Percentiles rank a stretch among this genome's conserved stretches.
Evolutionary conservation across 2,113 vertebrate species (phyloP).

Genomic region (Gracilinanus agilis): DNA sequence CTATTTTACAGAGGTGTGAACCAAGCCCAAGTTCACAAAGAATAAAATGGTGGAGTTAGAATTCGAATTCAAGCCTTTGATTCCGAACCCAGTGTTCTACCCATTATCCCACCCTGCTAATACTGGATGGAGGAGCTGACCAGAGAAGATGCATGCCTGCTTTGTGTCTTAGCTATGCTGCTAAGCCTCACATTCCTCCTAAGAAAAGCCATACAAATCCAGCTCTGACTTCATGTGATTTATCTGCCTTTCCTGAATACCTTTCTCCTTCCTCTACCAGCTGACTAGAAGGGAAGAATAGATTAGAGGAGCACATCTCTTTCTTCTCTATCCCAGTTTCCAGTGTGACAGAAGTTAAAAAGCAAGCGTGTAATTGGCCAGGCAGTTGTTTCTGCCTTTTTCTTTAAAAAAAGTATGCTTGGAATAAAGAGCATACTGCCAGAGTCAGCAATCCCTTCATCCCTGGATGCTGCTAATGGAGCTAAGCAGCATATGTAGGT

Average conservation of each 20-base stretch:
- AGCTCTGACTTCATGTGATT: not conserved
- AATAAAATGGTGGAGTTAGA: not conserved
- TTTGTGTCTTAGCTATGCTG: not conserved
- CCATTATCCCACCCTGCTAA: not conserved
- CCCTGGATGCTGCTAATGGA: not conserved
- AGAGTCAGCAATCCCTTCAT: not conserved
- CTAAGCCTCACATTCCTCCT: not conserved
- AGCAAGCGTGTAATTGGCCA: not conserved
- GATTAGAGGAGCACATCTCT: not conserved
- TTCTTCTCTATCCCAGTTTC: not conserved
- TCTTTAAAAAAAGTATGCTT: not conserved
- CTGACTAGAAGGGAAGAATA: not conserved
- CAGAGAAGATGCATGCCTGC: not conserved
- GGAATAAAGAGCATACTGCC: not conserved
- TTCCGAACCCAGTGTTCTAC: not conserved
- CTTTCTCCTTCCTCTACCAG: not conserved
- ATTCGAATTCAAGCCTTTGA: not conserved
- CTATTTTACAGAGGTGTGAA: not conserved
- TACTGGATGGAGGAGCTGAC: not conserved
- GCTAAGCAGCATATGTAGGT: not conserved
- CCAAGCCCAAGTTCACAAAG: not conserved
- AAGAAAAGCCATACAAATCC: not conserved
- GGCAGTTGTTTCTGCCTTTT: not conserved
- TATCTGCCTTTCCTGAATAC: not conserved
- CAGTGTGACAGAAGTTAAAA: not conserved